Conservation (phyloP, 1,140 invertebrate genomes). For the Drosophila bipectinata region DNA sequence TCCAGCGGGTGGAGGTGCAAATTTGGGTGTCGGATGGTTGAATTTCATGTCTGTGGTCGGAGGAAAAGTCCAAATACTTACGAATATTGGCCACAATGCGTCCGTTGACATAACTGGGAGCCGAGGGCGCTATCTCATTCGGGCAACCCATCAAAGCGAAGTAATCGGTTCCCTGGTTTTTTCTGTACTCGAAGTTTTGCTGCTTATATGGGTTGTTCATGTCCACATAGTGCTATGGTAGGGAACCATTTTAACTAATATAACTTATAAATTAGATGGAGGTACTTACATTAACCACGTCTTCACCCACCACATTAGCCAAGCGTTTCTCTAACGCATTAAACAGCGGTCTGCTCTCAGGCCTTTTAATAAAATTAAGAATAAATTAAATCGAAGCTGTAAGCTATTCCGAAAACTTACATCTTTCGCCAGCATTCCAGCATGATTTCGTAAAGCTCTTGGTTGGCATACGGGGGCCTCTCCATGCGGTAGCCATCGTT, state of each 20-base stretch:
- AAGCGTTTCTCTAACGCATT: constrained; percentile 89
- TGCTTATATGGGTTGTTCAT: constrained; percentile 91
- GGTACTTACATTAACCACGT: constrained; percentile 89
- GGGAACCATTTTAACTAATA: not conserved
- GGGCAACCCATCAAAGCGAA: constrained; percentile 90
- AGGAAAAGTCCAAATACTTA: constrained; percentile 53
- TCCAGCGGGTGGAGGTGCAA: constrained; percentile 15
- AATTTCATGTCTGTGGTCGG: constrained; percentile 8
- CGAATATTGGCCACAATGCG: constrained; percentile 76
- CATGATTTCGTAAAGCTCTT: constrained; percentile 93
- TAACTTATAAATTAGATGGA: not conserved
- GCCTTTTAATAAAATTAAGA: constrained; percentile 84
- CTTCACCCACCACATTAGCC: constrained; percentile 92
- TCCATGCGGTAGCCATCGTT: constrained; percentile 94
- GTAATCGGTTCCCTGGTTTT: constrained; percentile 88
- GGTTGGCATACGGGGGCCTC: constrained; percentile 91
- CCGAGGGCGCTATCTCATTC: constrained; percentile 84
- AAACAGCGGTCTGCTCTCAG: constrained; percentile 91
- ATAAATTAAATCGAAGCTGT: fast-evolving
- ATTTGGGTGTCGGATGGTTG: constrained; percentile 26
- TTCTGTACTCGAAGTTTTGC: constrained; percentile 86
- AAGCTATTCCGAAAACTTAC: constrained; percentile 7
- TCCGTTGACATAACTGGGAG: constrained; percentile 79
- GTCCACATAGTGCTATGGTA: constrained; percentile 91
- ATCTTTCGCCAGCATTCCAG: constrained; percentile 91